Percentiles rank a stretch among this genome's conserved stretches.
Evolutionary conservation across 2,888 invertebrate genomes (phyloP).

Genomic region (Physocephala rufipes): DNA sequence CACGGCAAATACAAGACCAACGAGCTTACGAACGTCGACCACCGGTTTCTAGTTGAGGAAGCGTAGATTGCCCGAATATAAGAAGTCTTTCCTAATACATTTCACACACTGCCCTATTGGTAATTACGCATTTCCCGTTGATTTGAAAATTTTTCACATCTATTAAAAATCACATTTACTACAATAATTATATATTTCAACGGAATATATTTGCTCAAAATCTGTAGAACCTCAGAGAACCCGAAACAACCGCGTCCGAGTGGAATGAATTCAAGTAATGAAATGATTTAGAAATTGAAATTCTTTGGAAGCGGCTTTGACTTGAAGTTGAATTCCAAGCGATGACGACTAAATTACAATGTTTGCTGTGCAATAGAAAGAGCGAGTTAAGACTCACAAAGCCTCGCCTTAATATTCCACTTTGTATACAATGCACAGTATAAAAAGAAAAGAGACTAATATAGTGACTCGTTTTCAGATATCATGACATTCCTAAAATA

Average conservation of each 20-base stretch:
- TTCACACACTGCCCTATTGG: constrained; percentile 14
- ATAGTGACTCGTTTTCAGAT: neutral
- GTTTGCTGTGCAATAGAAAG: constrained; percentile 4
- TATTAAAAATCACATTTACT: neutral
- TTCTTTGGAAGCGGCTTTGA: constrained; percentile 40
- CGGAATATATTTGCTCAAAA: neutral
- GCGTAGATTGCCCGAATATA: constrained; percentile 11
- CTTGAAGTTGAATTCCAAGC: constrained; percentile 25
- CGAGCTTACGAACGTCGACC: constrained; percentile 26
- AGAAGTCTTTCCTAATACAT: constrained; percentile 11
- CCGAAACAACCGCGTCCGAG: constrained; percentile 42
- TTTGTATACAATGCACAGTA: neutral
- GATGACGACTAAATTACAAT: constrained; percentile 22
- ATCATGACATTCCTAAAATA: neutral
- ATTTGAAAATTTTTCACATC: neutral
- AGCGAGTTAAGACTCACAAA: constrained; percentile 19
- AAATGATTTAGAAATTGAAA: constrained; percentile 49
- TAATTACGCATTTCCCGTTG: neutral
- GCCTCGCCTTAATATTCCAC: constrained; percentile 44
- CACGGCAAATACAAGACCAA: constrained; percentile 14
- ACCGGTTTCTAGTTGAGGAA: constrained; percentile 28
- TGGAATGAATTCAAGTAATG: constrained; percentile 56
- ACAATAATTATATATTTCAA: neutral
- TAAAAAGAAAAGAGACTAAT: neutral
- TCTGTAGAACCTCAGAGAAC: neutral